Conservation (phyloP, 1,140 invertebrate species). For the Aphidius ervi region DNA sequence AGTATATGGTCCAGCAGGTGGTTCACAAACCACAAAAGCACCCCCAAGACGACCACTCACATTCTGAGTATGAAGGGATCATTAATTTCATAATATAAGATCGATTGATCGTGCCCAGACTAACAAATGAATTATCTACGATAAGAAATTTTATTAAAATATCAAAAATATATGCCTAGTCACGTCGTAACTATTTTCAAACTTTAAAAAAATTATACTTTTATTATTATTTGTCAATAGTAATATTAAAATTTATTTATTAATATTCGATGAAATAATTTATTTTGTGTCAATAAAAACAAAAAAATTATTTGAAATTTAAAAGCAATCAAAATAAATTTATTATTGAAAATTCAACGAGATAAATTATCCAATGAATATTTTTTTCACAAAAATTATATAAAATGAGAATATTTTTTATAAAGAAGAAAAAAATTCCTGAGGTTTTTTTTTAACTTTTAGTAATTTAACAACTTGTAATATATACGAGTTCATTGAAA, state of each 20-base stretch:
- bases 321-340: no score
- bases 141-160: constrained; percentile 19
- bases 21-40: neutral
- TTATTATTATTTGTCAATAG: constrained; percentile 1
- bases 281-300: no score
- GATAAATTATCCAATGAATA: no score
- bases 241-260: neutral
- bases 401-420: no score
- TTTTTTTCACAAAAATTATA: no score
- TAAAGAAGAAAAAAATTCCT: no score
- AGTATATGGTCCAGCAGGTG: constrained; percentile 20
- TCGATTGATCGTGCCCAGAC: constrained; percentile 30
- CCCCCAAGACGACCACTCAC: neutral
- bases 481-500: constrained; percentile 2
- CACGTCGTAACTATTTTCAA: constrained; percentile 31
- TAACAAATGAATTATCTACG: constrained; percentile 35
- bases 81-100: constrained; percentile 33
- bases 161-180: constrained; percentile 24
- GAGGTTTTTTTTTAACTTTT: no score
- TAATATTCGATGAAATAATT: no score
- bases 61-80: constrained; percentile 23
- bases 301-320: no score
- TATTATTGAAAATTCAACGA: no score
- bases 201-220: no score
- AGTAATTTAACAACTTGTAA: constrained; percentile 10